Evolutionary conservation across 1,140 invertebrate genomes (phyloP).

Genomic region (Protaetia brevitarsis): DNA sequence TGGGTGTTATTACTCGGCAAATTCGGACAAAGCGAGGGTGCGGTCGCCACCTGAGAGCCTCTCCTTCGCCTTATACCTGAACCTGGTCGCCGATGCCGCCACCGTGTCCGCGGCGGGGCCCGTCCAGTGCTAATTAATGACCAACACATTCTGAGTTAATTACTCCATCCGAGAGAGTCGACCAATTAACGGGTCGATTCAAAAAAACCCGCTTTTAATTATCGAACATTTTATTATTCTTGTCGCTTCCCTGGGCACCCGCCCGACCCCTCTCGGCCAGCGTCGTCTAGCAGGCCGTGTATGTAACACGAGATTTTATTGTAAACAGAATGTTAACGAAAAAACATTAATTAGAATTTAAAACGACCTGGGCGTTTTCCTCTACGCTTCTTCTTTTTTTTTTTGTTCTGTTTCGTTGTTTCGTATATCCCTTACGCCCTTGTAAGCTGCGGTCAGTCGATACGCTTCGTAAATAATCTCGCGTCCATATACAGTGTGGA

Average conservation of each 20-base stretch:
- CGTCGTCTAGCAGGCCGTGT: constrained; percentile 4
- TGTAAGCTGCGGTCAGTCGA: constrained; percentile 1
- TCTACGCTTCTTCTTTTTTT: too few species aligned
- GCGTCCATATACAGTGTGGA: too few species aligned
- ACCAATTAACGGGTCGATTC: constrained; percentile 42
- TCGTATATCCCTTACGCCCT: neutral
- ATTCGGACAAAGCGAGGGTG: constrained; percentile 36
- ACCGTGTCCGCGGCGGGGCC: neutral
- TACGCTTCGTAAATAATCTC: neutral
- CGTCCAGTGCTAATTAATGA: constrained; percentile 40
- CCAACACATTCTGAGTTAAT: constrained; percentile 44
- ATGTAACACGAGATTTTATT: constrained; percentile 38
- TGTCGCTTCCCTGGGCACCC: constrained; percentile 23
- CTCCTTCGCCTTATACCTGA: constrained; percentile 31
- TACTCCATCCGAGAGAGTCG: constrained; percentile 38
- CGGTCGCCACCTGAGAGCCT: constrained; percentile 31
- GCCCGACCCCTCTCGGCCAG: neutral
- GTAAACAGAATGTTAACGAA: constrained; percentile 41
- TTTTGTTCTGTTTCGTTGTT: neutral
- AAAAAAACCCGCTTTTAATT: constrained; percentile 42
- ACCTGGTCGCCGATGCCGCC: neutral
- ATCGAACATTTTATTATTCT: constrained; percentile 41
- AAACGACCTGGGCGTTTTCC: constrained; percentile 30
- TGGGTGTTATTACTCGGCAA: constrained; percentile 32
- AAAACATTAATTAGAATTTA: constrained; percentile 42